These are phyloP conservation scores for Prinia subflava DNA, from an alignment of 2,113 vertebrate genomes.

Conservation along the genomic window DNA sequence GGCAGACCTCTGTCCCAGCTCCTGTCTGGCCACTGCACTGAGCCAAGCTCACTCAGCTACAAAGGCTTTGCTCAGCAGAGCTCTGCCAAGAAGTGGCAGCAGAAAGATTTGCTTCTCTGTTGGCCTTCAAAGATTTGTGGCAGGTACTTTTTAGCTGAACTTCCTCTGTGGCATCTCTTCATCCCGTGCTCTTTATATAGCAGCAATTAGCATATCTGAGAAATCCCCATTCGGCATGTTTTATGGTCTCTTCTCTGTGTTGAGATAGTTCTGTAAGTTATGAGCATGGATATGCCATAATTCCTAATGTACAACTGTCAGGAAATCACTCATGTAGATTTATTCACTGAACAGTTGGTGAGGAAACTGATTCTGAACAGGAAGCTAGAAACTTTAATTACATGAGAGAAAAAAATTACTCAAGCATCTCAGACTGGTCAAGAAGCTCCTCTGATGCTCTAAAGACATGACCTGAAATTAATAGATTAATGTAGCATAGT, in stretches of 20 bases:
- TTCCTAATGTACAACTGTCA: slow-evolving; percentile 60
- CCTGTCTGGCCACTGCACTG: neutral
- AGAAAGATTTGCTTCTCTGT: neutral
- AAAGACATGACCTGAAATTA: slow-evolving; percentile 14
- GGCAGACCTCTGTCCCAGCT: neutral
- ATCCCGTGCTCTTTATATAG: slow-evolving; percentile 23
- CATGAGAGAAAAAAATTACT: slow-evolving; percentile 20
- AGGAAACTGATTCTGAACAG: slow-evolving; percentile 54
- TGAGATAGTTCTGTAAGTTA: slow-evolving; percentile 56
- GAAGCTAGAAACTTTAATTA: slow-evolving; percentile 48
- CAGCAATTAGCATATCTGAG: slow-evolving; percentile 61
- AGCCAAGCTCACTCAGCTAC: neutral
- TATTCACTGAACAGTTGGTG: slow-evolving; percentile 53
- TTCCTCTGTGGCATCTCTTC: slow-evolving; percentile 30
- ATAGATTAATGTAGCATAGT: neutral
- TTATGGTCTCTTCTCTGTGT: slow-evolving; percentile 43
- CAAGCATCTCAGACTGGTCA: slow-evolving; percentile 27
- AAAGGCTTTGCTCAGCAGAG: neutral
- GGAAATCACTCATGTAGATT: slow-evolving; percentile 55
- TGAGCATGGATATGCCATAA: slow-evolving; percentile 43
- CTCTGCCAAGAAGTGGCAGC: neutral
- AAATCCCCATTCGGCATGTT: slow-evolving; percentile 41
- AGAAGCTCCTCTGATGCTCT: slow-evolving; percentile 22
- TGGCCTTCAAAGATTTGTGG: slow-evolving; percentile 42
- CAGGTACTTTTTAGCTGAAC: neutral